Conservation (phyloP, 2,888 invertebrate genomes). For the Phortica okadai region DNA sequence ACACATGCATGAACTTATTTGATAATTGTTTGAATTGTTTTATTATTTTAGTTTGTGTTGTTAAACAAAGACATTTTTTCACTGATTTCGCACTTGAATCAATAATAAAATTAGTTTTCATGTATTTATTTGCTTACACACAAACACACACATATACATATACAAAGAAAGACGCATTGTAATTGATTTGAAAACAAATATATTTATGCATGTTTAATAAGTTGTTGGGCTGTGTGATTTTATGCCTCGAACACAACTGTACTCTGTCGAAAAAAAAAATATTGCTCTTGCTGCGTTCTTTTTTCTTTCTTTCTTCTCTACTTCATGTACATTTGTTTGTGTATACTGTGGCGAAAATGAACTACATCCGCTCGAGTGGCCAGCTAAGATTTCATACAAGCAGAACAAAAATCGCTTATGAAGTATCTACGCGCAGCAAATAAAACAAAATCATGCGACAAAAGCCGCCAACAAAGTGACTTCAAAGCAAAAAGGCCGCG, state of each 20-base stretch:
- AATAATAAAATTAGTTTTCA: background rate
- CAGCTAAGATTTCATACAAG: background rate
- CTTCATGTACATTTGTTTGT: background rate
- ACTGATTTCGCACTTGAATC: background rate
- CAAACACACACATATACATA: background rate
- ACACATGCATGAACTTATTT: background rate
- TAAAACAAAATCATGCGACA: background rate
- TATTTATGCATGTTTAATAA: background rate
- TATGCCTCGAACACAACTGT: background rate
- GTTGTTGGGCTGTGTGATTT: background rate
- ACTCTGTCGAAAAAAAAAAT: background rate
- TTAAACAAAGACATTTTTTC: conserved; percentile 3
- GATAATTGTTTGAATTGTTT: background rate
- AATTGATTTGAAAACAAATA: background rate
- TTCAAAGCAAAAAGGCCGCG: background rate
- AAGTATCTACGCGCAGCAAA: background rate
- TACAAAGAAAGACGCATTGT: background rate
- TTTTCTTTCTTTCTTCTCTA: no score
- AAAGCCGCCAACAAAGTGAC: background rate
- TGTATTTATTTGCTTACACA: background rate
- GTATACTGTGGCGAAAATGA: background rate
- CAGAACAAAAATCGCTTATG: conserved; percentile 1
- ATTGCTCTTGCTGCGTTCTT: background rate
- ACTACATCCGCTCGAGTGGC: conserved; percentile 4
- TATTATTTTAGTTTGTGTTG: background rate